Conservation (phyloP, 2,797 vertebrate genomes). For the Mionectes olivaceus region DNA sequence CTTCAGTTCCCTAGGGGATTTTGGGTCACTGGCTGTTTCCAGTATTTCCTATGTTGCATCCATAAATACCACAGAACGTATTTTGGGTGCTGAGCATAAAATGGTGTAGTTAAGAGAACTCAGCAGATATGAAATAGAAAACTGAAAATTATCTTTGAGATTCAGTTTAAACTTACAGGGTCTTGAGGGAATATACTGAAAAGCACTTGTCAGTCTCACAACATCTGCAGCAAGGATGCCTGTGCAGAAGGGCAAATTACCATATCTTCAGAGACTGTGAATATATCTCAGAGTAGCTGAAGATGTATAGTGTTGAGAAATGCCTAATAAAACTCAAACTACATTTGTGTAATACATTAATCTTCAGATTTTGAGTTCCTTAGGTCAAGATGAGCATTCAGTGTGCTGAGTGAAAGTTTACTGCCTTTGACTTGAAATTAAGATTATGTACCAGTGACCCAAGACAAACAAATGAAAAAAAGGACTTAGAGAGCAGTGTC, state of each 20-base stretch:
- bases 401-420: slow-evolving; percentile 11
- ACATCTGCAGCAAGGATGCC: slow-evolving; percentile 37
- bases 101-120: not conserved
- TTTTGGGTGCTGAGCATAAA: not conserved
- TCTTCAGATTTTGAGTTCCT: not conserved
- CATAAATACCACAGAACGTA: not conserved
- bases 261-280: not conserved
- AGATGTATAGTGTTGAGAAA: not conserved
- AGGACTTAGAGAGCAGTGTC: slow-evolving; percentile 9
- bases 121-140: slow-evolving; percentile 4
- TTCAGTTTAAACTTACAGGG: not conserved
- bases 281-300: slow-evolving; percentile 13
- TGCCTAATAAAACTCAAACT: slow-evolving; percentile 16
- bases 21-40: not conserved
- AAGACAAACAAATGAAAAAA: not conserved
- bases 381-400: not conserved
- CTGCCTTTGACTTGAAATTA: slow-evolving; percentile 16
- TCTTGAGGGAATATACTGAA: slow-evolving; percentile 14
- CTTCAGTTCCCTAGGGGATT: not conserved
- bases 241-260: slow-evolving; percentile 46
- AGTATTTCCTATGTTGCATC: not conserved
- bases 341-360: slow-evolving; percentile 3
- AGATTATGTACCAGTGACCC: slow-evolving; percentile 24
- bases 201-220: slow-evolving; percentile 43
- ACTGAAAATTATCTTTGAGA: slow-evolving; percentile 51